A percentile compares a stretch with the other conserved stretches of the same genome.
phyloP scores from a whole-genome alignment of 2,113 vertebrate genomes.

The Calyptommatus sinebrachiatus region DNA sequence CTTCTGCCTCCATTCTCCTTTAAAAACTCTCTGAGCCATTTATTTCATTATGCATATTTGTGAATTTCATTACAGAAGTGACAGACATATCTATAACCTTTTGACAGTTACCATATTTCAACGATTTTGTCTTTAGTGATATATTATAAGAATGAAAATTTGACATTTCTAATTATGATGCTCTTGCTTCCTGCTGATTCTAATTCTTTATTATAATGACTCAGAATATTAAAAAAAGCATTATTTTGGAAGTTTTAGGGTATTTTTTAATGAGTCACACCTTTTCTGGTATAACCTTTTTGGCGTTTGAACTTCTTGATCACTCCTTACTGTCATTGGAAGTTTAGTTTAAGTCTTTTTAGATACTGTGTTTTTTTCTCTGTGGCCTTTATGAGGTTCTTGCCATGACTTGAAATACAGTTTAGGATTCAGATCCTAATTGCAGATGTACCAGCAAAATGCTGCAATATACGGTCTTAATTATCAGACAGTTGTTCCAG shows the following conservation, averaged over 20 bases:
- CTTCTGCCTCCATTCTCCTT: background rate
- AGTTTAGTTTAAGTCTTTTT: no score
- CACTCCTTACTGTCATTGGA: no score
- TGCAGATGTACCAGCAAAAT: background rate
- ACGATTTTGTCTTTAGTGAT: background rate
- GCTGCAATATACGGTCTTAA: background rate
- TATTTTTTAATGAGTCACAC: conserved; percentile 6
- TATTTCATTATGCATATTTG: conserved; percentile 16
- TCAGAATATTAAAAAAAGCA: background rate
- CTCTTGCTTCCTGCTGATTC: background rate
- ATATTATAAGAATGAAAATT: conserved; percentile 10
- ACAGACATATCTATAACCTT: accelerated
- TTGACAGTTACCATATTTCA: background rate
- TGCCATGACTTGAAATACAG: background rate
- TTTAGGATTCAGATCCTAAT: background rate
- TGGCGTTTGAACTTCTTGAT: background rate
- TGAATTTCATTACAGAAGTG: background rate
- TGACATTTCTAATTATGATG: accelerated
- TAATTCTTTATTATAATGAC: background rate
- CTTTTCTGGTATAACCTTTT: background rate
- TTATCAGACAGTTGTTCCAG: background rate
- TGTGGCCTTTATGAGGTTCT: background rate
- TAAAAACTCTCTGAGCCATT: conserved; percentile 20
- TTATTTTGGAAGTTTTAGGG: background rate
- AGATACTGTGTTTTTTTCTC: no score